Percentiles rank a stretch among this genome's conserved stretches.
These are phyloP conservation scores for Ecliptopera silaceata DNA, from an alignment of 2,888 invertebrate species.

Conservation along the genomic window DNA sequence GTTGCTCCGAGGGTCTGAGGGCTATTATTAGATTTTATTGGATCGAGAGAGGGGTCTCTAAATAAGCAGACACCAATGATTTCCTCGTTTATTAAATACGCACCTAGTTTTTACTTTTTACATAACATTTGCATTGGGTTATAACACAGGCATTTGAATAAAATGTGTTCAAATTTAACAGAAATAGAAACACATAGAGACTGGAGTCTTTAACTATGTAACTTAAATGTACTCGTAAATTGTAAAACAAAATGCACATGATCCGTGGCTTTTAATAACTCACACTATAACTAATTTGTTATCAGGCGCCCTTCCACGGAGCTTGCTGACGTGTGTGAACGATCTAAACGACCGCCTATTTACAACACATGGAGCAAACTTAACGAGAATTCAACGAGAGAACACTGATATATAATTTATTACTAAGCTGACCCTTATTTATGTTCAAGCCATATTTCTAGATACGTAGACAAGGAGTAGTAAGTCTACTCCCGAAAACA, in stretches of 20 bases:
- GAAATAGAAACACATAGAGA: too few species aligned
- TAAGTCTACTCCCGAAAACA: too few species aligned
- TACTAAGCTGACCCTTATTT: background rate
- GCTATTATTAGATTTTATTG: slow-evolving; percentile 8
- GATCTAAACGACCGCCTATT: background rate
- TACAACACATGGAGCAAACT: background rate
- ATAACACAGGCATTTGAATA: too few species aligned
- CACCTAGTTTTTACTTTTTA: background rate
- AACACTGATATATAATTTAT: background rate
- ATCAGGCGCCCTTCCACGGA: background rate
- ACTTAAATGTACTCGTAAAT: background rate
- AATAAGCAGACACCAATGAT: background rate
- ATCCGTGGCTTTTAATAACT: background rate
- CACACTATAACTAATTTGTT: background rate
- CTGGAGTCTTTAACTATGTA: too few species aligned
- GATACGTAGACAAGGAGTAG: too few species aligned
- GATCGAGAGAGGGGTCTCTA: background rate
- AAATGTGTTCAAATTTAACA: too few species aligned
- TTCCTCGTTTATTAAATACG: background rate
- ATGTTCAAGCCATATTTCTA: background rate
- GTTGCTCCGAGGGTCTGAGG: background rate
- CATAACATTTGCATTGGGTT: background rate
- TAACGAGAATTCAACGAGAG: background rate
- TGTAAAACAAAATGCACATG: background rate
- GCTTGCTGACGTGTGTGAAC: background rate